phyloP scores from a whole-genome alignment of 2,888 invertebrate species.

The Mimumesa dahlbomi region DNA sequence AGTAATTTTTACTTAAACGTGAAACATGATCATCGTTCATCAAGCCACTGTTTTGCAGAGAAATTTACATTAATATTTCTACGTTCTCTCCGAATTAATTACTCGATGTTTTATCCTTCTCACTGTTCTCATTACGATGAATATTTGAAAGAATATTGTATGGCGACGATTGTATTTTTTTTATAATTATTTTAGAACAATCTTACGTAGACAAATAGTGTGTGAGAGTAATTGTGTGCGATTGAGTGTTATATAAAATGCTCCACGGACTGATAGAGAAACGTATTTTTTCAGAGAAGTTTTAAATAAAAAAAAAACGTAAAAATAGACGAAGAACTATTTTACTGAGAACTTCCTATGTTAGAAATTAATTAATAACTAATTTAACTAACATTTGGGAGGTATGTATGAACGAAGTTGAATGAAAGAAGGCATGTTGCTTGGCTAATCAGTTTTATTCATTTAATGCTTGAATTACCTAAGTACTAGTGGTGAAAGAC shows the following conservation, averaged over 20 bases:
- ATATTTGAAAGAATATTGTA: not conserved
- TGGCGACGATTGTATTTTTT: not conserved
- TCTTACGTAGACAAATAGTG: not conserved
- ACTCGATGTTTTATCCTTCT: not conserved
- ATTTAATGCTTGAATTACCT: no score
- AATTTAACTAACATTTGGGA: no score
- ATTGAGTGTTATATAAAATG: constrained; percentile 1
- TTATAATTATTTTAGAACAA: not conserved
- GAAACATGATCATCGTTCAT: not conserved
- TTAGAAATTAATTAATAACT: no score
- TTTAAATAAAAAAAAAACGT: constrained; percentile 33
- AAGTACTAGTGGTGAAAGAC: no score
- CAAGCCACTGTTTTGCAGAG: not conserved
- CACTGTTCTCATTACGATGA: not conserved
- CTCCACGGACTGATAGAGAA: not conserved
- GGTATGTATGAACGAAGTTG: no score
- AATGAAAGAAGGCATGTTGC: no score
- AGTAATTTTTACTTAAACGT: not conserved
- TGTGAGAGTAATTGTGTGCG: constrained; percentile 1
- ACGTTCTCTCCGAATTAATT: not conserved
- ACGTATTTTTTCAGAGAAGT: constrained; percentile 29
- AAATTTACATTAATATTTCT: not conserved
- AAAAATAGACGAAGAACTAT: not conserved
- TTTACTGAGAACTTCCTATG: no score
- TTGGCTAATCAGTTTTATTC: no score